phyloP scores from a whole-genome alignment of 2,113 vertebrate species.

The Triplophysa rosa region DNA sequence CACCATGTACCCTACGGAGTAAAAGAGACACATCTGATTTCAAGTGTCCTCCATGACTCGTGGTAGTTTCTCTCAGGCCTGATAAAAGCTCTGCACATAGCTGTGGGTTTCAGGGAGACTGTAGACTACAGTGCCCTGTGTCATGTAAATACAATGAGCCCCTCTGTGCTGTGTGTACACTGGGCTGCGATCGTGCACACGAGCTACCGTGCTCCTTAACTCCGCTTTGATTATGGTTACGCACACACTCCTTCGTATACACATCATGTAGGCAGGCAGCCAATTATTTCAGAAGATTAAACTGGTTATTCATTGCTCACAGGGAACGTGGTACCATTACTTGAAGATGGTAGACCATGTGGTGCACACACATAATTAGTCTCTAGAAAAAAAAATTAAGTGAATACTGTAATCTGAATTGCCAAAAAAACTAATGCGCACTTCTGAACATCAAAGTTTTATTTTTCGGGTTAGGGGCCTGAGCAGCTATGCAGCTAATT shows the following conservation, averaged over 20 bases:
- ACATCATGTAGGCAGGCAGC: slow-evolving; percentile 4
- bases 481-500: neutral
- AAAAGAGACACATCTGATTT: neutral
- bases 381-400: too few species aligned
- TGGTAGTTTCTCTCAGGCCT: slow-evolving; percentile 14
- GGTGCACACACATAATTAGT: slow-evolving; percentile 1
- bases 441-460: too few species aligned
- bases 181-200: neutral
- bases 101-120: slow-evolving; percentile 35
- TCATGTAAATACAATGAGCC: slow-evolving; percentile 36
- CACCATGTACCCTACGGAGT: neutral
- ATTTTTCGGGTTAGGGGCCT: too few species aligned
- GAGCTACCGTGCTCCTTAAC: neutral
- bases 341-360: neutral
- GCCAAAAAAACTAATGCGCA: too few species aligned
- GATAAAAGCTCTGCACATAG: slow-evolving; percentile 45
- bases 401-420: too few species aligned
- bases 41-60: slow-evolving; percentile 10
- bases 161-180: slow-evolving; percentile 33
- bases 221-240: slow-evolving; percentile 1
- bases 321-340: neutral
- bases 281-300: slow-evolving; percentile 1
- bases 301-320: neutral
- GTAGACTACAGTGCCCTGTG: slow-evolving; percentile 34
- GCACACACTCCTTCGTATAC: neutral